phyloP scores from a whole-genome alignment of 2,113 vertebrate species.

The Corydoras sp. region DNA sequence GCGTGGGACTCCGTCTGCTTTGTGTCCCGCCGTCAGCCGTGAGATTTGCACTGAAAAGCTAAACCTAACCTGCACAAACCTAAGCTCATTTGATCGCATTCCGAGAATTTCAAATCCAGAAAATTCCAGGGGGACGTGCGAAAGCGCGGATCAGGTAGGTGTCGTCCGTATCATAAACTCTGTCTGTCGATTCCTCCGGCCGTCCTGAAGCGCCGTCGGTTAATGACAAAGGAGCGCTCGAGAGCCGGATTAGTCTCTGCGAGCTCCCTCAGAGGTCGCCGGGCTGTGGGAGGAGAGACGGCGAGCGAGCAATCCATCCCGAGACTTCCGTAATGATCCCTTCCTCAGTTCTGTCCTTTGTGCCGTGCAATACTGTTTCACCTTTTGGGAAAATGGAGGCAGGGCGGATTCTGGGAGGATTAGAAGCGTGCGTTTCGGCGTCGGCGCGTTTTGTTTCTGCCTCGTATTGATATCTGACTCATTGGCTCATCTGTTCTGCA shows the following conservation, averaged over 20 bases:
- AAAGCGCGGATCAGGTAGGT: conserved; percentile 39
- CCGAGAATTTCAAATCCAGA: conserved; percentile 2
- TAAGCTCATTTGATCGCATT: conserved; percentile 13
- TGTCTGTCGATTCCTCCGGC: conserved; percentile 30
- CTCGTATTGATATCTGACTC: background rate
- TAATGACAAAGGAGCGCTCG: conserved; percentile 38
- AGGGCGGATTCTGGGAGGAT: background rate
- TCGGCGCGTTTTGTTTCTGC: conserved; percentile 2
- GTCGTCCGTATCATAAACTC: conserved; percentile 23
- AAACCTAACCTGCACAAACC: background rate
- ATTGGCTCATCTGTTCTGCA: background rate
- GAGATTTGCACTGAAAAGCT: background rate
- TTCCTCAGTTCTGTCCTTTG: conserved; percentile 5
- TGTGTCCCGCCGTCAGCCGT: conserved; percentile 1
- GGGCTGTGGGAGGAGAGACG: conserved; percentile 41
- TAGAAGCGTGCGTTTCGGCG: too few species aligned
- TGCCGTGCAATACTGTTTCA: conserved; percentile 24
- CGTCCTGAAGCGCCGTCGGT: conserved; percentile 29
- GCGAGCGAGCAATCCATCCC: conserved; percentile 48
- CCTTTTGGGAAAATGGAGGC: conserved; percentile 11
- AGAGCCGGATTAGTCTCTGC: conserved; percentile 40
- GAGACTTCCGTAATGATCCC: conserved; percentile 27
- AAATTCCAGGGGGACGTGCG: conserved; percentile 28
- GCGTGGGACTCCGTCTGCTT: background rate
- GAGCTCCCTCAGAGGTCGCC: conserved; percentile 42